Evolutionary conservation across 2,113 vertebrate species (phyloP).

Genomic region (Falcunculus frontatus): DNA sequence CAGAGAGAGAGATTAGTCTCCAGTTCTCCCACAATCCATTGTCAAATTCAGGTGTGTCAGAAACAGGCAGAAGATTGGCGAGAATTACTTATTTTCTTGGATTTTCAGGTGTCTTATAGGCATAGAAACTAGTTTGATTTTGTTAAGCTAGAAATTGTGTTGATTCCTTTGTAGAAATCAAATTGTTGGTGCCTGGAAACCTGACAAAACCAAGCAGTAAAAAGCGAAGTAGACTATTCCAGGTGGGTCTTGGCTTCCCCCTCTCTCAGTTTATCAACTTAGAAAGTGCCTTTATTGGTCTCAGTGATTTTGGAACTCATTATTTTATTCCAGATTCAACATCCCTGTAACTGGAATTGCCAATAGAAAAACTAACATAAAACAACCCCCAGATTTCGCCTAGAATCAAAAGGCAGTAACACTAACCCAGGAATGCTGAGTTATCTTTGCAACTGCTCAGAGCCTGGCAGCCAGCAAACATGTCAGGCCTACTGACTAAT

Average conservation of each 20-base stretch:
- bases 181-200: constrained; percentile 26
- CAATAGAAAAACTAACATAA: background rate
- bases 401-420: background rate
- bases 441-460: background rate
- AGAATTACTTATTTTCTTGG: background rate
- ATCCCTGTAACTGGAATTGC: background rate
- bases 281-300: background rate
- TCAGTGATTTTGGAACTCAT: background rate
- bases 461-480: background rate
- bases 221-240: background rate
- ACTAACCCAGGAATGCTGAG: background rate
- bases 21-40: background rate
- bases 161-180: constrained; percentile 35
- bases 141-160: background rate
- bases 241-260: background rate
- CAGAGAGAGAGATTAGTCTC: background rate
- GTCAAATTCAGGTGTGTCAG: background rate
- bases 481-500: background rate
- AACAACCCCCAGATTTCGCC: background rate
- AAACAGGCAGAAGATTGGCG: background rate
- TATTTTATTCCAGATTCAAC: background rate
- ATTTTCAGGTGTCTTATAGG: background rate
- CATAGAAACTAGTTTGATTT: background rate
- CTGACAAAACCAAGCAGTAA: background rate
- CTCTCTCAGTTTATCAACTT: background rate